phyloP scores from a whole-genome alignment of 2,113 vertebrate genomes.

The Panurus biarmicus region DNA sequence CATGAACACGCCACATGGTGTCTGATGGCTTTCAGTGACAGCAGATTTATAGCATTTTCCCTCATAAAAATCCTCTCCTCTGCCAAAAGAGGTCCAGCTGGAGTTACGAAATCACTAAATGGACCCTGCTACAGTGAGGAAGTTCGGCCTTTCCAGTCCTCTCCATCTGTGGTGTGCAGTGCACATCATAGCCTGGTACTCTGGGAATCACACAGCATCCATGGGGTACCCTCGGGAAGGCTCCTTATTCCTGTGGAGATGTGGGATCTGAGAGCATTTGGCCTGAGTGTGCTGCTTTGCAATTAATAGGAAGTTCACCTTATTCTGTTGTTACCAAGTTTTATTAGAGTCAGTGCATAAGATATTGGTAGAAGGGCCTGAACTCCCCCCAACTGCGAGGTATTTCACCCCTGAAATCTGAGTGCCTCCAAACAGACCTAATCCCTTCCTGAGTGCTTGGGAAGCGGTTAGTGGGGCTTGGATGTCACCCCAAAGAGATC shows the following conservation, averaged over 20 bases:
- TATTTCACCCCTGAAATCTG: background rate
- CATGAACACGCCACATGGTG: slow-evolving; percentile 22
- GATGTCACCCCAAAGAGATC: background rate
- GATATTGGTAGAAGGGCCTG: background rate
- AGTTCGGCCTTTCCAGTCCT: background rate
- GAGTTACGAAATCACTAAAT: slow-evolving; percentile 29
- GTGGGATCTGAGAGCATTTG: background rate
- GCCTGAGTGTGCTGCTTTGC: background rate
- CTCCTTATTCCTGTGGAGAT: background rate
- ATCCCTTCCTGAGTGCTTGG: background rate
- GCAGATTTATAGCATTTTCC: slow-evolving; percentile 56
- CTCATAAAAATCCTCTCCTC: slow-evolving; percentile 45
- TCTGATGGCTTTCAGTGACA: slow-evolving; percentile 35
- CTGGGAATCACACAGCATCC: background rate
- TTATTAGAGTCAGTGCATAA: background rate
- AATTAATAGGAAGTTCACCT: background rate
- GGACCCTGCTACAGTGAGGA: background rate
- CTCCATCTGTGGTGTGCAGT: background rate
- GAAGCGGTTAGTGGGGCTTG: background rate
- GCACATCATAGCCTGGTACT: background rate
- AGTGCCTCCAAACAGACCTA: background rate
- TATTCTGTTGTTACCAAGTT: background rate
- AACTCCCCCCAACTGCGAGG: background rate
- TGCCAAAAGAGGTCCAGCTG: slow-evolving; percentile 37
- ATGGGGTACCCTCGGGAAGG: rapidly evolving